Conservation (phyloP, 2,888 invertebrate genomes). For the Chouioia cunea region DNA sequence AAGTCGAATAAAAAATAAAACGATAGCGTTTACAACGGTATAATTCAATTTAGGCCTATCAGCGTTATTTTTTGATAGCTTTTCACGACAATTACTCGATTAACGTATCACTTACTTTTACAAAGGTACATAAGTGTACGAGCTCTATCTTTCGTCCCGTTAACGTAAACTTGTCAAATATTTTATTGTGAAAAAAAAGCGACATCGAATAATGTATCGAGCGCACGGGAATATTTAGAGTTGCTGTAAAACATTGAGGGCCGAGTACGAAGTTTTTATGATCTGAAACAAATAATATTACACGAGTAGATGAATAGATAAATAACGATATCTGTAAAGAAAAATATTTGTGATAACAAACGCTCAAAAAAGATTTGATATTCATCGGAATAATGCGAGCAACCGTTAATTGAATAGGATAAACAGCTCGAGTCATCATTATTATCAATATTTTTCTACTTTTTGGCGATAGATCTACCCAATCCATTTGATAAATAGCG, state of each 20-base stretch:
- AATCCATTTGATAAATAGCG: constrained; percentile 39
- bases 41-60: no score
- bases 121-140: no score
- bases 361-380: constrained; percentile 24
- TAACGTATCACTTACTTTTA: no score
- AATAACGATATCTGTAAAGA: neutral
- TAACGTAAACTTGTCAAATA: no score
- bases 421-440: constrained; percentile 28
- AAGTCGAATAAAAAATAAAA: no score
- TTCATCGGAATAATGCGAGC: constrained; percentile 24
- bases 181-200: no score
- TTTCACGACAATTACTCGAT: no score
- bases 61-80: no score
- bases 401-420: constrained; percentile 21
- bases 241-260: constrained; percentile 27
- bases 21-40: no score
- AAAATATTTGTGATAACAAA: neutral
- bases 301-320: constrained; percentile 1
- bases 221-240: no score
- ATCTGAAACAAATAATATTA: constrained; percentile 25
- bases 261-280: constrained; percentile 39
- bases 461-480: constrained; percentile 13
- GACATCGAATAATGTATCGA: no score
- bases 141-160: no score
- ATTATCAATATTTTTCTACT: constrained; percentile 27